These are phyloP conservation scores for Lapara coniferarum DNA, from an alignment of 2,888 invertebrate genomes.

Conservation along the genomic window DNA sequence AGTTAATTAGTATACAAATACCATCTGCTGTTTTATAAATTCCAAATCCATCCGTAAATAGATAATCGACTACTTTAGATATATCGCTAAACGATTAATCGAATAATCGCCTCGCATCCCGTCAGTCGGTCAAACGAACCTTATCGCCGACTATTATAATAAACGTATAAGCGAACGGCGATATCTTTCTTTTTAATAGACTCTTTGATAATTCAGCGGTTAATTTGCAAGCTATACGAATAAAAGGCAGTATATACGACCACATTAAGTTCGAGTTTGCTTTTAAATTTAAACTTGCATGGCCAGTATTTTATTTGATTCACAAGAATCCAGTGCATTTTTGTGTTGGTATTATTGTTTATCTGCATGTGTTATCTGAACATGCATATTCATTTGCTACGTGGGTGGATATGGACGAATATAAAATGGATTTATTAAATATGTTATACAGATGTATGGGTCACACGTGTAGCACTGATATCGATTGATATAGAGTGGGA, in stretches of 20 bases:
- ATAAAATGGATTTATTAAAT: conserved; percentile 8
- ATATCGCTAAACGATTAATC: conserved; percentile 21
- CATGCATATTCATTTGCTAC: conserved; percentile 18
- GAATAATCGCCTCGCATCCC: conserved; percentile 21
- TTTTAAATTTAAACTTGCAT: conserved; percentile 25
- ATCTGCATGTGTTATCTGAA: conserved; percentile 19
- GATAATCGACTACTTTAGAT: conserved; percentile 8
- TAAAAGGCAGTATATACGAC: conserved; percentile 39
- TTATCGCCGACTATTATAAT: conserved; percentile 42
- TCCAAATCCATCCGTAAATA: conserved; percentile 17
- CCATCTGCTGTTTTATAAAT: conserved; percentile 4
- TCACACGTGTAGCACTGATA: neutral
- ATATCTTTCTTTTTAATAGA: conserved; percentile 31
- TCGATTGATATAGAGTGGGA: too few species aligned
- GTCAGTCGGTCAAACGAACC: conserved; percentile 31
- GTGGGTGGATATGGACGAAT: conserved; percentile 17
- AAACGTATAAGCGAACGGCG: conserved; percentile 37
- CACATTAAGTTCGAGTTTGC: conserved; percentile 35
- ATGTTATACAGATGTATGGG: neutral
- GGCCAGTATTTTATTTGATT: conserved; percentile 23
- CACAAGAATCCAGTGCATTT: conserved; percentile 22
- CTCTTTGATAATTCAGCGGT: conserved; percentile 38
- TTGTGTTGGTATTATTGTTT: conserved; percentile 22
- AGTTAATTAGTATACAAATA: conserved; percentile 17
- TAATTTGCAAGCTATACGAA: conserved; percentile 39